Evolutionary conservation across 2,113 vertebrate genomes (phyloP).

Genomic region (Phalacrocorax pelagicus): DNA sequence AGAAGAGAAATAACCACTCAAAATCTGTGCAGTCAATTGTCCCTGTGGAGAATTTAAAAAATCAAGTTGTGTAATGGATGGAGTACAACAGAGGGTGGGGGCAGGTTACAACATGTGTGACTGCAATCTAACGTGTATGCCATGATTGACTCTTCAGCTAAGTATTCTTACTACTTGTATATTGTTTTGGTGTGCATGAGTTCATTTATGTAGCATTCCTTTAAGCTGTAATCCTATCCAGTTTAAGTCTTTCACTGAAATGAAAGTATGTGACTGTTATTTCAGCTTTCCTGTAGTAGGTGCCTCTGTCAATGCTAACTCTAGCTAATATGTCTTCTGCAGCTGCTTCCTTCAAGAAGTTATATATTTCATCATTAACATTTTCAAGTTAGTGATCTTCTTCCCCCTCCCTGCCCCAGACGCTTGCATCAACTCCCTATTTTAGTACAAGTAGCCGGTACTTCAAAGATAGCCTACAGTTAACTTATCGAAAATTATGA

Average conservation of each 20-base stretch:
- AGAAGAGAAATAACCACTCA: background rate
- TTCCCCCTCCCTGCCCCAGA: fast-evolving
- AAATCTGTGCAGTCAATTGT: background rate
- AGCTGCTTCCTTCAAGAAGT: background rate
- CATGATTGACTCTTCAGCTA: background rate
- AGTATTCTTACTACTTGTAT: background rate
- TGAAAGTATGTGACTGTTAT: background rate
- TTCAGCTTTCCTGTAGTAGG: background rate
- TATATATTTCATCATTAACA: background rate
- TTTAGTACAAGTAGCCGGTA: background rate
- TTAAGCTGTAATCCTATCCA: background rate
- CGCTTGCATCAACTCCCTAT: background rate
- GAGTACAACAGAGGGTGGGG: background rate
- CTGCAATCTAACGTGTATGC: background rate
- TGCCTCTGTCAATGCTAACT: background rate
- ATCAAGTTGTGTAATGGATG: background rate
- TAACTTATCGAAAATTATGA: background rate
- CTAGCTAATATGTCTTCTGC: background rate
- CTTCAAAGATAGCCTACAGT: background rate
- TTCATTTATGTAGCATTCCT: background rate
- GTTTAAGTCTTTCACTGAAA: background rate
- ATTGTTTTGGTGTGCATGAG: background rate
- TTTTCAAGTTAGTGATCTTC: background rate
- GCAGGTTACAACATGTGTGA: background rate
- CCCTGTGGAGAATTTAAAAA: background rate